Evolutionary conservation across 2,797 vertebrate genomes (phyloP).

Genomic region (Fundulus diaphanus): DNA sequence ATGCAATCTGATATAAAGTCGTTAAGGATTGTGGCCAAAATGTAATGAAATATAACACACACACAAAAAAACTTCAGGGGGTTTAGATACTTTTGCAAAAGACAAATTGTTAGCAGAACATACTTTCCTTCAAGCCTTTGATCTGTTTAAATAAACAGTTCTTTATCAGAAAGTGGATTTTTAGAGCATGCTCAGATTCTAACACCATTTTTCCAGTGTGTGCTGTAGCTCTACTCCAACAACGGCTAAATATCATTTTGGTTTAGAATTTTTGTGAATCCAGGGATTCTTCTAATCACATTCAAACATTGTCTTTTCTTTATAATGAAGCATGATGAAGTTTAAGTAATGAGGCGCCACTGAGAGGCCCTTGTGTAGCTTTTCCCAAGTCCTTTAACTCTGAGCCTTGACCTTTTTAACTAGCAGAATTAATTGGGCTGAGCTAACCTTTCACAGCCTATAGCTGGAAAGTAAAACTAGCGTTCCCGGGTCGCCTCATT

Average conservation of each 20-base stretch:
- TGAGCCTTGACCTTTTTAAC: slow-evolving; percentile 84
- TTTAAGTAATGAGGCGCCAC: slow-evolving; percentile 77
- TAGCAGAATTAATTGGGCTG: slow-evolving; percentile 81
- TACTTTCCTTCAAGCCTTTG: not conserved
- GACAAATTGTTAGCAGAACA: not conserved
- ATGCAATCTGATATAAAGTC: not conserved
- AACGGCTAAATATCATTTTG: slow-evolving; percentile 20
- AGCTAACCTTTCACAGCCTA: slow-evolving; percentile 81
- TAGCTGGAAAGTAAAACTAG: slow-evolving; percentile 66
- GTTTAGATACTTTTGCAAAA: not conserved
- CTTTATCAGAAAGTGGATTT: not conserved
- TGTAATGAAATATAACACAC: not conserved
- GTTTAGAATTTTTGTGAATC: slow-evolving; percentile 22
- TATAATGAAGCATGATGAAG: slow-evolving; percentile 77
- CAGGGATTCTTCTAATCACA: slow-evolving; percentile 51
- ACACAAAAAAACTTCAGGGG: not conserved
- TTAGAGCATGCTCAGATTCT: not conserved
- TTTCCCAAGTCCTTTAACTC: slow-evolving; percentile 75
- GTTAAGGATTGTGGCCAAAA: not conserved
- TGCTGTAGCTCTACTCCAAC: slow-evolving; percentile 6
- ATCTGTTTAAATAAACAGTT: not conserved
- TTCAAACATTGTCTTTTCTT: slow-evolving; percentile 74
- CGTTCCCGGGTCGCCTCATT: slow-evolving; percentile 80
- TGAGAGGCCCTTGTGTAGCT: slow-evolving; percentile 58
- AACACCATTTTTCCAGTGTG: slow-evolving; percentile 19